These are phyloP conservation scores for Metopolophium dirhodum DNA, from an alignment of 1,140 invertebrate genomes.

Conservation along the genomic window DNA sequence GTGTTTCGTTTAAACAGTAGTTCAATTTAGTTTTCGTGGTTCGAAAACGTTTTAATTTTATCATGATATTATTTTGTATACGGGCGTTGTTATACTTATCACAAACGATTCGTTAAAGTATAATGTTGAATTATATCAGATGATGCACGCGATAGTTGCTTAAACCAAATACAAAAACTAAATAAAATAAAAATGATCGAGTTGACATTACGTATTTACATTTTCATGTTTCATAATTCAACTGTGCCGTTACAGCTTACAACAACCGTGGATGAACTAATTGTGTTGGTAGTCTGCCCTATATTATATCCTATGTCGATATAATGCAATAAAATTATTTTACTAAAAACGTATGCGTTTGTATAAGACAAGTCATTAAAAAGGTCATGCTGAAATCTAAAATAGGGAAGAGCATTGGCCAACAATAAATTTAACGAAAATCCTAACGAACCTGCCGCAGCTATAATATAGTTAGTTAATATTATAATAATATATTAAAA, in stretches of 20 bases:
- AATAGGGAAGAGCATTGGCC: background rate
- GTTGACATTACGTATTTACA: background rate
- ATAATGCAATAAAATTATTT: background rate
- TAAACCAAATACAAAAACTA: background rate
- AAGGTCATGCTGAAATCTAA: background rate
- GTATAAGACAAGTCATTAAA: background rate
- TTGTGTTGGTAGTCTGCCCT: background rate
- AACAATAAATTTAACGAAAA: background rate
- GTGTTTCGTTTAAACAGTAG: background rate
- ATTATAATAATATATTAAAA: background rate
- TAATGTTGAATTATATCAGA: background rate
- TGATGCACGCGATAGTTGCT: background rate
- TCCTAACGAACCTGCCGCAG: background rate
- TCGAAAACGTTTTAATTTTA: background rate
- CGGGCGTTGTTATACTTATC: background rate
- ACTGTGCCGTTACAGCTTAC: background rate
- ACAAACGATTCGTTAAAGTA: conserved; percentile 7
- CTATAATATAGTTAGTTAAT: background rate
- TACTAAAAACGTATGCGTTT: background rate
- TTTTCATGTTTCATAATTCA: background rate
- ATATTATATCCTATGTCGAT: background rate
- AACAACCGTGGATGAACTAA: background rate
- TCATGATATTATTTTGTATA: background rate
- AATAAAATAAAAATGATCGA: background rate
- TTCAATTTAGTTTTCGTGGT: background rate